Evolutionary conservation across 2,797 vertebrate genomes (phyloP), one percentile per base, ranked within the genome.

Genomic region (Pogonophryne albipinna): DNA sequence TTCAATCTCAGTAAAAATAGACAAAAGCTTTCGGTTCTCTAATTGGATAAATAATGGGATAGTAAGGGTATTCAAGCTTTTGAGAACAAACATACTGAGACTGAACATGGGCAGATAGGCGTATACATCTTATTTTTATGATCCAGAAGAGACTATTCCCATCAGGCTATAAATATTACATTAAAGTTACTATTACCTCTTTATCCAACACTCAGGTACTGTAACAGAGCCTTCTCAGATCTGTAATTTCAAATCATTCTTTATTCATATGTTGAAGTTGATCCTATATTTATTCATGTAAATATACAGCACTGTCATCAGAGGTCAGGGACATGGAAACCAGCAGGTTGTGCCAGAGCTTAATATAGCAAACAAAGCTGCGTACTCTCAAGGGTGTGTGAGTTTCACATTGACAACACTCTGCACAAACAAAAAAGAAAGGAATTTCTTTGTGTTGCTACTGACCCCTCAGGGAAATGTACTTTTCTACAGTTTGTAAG

Each of bases 401-500:
- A 13, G 9, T 19, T 3, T 55, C 19, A 49, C 41, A n/a, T 45
- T 16, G 5, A 34, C 38, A 50, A 15, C 15, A 42, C 44, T 2
- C 7, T 58, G 27, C 31, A 17, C 55, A 49, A 47, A 62, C 16
- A 27, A 68, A 50, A 20, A 6, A 53, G 14, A 7, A 16, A 0
- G 34, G 34, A 38, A 38, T 38, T 42, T 57, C 15, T 58, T 42
- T 27, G 12, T 19, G 2, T 51, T 51, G 2, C 6, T 13, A 10
- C 27, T 23, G 41, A 68, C 4, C 20, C 10, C 0, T n/a, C 47
- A 49, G 44, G 14, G 31, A 68, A 49, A 67, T 49, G 9, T 4
- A 38, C 20, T 45, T 64, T 51, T 70, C 38, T 6, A 9, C 59
- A 38, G 4, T 55, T 27, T 55, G 27, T 71, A 57, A 53, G 52